Base-by-base conservation (phyloP, 2,888 invertebrate species). In the Mythimna ferrago region DNA sequence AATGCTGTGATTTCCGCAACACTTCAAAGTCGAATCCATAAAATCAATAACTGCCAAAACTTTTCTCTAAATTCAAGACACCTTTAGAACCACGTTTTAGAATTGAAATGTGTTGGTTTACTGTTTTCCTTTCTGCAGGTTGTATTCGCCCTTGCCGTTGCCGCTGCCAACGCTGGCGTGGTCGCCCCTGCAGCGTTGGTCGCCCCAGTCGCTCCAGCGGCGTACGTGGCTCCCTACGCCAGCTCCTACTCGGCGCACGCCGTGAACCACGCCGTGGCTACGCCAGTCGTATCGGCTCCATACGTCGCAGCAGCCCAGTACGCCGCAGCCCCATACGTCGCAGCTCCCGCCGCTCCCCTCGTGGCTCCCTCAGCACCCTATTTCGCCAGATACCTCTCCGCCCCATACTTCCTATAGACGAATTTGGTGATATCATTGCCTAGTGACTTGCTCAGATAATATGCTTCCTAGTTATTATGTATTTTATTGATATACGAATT, bases 241-340 rank as follows among this genome's bases (percentile, higher is more conserved):
- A 97, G 97, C 85, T 98, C 98, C 19, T 98, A 98, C 93, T 98
- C 98, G 76, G 98, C 98, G 0, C 98, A 98, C 86, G 96, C 97
- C 32, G 96, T 98, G 71, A 98, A 98, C 93, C 98, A 98, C 86
- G 98, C 98, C 0, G 96, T 98, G 6, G 98, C 98, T 38, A 96
- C 97, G 14, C 98, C 98, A 0, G 96, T 97, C 7, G 89, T 96
- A 0, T 87, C 96, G 14, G 93, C 96, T 81, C 94, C 86, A 68
- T 87, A 89, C 79, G 88, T 91, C 6, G 90, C 91, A 9, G 88
- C 90, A n/a, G 84, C 90, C 11, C 85, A 89, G 0, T 67, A 82
- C 6, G 90, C 91, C 11, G 88, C 90, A 41, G 86, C 89, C 1
- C 87, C 86, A 14, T 78, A 84, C 54, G 81, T 88, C 11, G 82